Percentiles rank a stretch among this genome's conserved stretches.
phyloP scores from a whole-genome alignment of 2,888 invertebrate genomes.

The Clostera curtula region DNA sequence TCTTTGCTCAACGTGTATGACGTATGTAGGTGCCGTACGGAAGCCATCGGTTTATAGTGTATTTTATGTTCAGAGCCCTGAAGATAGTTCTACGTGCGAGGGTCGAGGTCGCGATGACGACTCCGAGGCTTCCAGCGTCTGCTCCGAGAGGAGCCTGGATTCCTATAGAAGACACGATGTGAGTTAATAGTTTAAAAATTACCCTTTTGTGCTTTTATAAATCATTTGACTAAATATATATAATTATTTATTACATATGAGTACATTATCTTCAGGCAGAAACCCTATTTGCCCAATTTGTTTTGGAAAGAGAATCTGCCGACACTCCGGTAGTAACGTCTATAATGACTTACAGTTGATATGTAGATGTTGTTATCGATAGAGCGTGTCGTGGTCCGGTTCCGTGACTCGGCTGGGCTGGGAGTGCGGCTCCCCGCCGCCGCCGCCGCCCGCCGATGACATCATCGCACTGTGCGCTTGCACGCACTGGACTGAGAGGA shows the following conservation, averaged over 20 bases:
- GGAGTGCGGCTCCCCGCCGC: conserved; percentile 56
- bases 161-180: conserved; percentile 89
- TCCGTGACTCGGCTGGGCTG: conserved; percentile 84
- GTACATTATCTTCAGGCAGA: no score
- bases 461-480: conserved; percentile 92
- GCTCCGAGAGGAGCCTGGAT: conserved; percentile 92
- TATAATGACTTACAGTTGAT: not conserved
- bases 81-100: conserved; percentile 69
- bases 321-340: no score
- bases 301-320: no score
- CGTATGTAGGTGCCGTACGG: no score
- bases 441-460: conserved; percentile 77
- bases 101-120: conserved; percentile 79
- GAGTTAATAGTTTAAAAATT: no score
- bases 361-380: conserved; percentile 16
- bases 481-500: conserved; percentile 95
- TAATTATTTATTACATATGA: not conserved
- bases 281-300: no score
- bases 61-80: conserved; percentile 56
- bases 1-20: no score
- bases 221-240: no score
- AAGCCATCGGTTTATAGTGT: no score
- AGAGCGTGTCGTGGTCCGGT: conserved; percentile 90
- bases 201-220: no score
- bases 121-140: conserved; percentile 96